Base-by-base conservation (phyloP, 2,888 invertebrate genomes). In the Carpatolechia fugitivella region DNA sequence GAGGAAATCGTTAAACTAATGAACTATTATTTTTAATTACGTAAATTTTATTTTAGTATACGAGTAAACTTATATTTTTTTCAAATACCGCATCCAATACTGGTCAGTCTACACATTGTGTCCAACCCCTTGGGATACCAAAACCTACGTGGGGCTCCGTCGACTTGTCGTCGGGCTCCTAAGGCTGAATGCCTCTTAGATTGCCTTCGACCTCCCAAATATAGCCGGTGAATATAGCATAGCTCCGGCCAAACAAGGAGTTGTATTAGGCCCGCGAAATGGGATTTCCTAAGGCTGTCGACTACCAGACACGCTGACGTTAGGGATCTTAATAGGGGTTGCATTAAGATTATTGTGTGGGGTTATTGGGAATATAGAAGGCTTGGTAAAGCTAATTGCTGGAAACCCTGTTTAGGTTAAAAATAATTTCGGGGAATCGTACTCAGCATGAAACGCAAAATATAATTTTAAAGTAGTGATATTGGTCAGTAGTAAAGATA, bases 161-260 rank as follows among this genome's bases (percentile, higher is more conserved):
- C 68, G 75, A 71, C 82, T 80, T 77, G 82, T 76, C 80, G 72
- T 66, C 75, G 74, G 66, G 71, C 65, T 64, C 65, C 70, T 70
- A 78, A 80, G 78, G 66, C 83, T 85, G 85, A 86, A 87, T 87
- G 68, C 84, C 82, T 87, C 85, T 83, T 81, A 87, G 88, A 88
- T 90, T 87, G 85, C 78, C 82, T 73, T 68, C 76, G 69, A 79
- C 73, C 78, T 80, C 70, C 80, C 77, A 85, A 84, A 87, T 85
- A 85, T 86, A 87, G 82, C 78, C 70, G 62, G 69, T 48, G 20
- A 35, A 49, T 31, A 24, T 46, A 54, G 48, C 47, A 24, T 46
- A 54, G 48, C 47, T 14, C 60, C 66, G 69, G 63, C 71, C 76
- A 81, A 83, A 84, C 85, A 85, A 85, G 83, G 76, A 78, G 73